Evolutionary conservation across 2,888 invertebrate species (phyloP).

Genomic region (Cosmorhoe ocellata): DNA sequence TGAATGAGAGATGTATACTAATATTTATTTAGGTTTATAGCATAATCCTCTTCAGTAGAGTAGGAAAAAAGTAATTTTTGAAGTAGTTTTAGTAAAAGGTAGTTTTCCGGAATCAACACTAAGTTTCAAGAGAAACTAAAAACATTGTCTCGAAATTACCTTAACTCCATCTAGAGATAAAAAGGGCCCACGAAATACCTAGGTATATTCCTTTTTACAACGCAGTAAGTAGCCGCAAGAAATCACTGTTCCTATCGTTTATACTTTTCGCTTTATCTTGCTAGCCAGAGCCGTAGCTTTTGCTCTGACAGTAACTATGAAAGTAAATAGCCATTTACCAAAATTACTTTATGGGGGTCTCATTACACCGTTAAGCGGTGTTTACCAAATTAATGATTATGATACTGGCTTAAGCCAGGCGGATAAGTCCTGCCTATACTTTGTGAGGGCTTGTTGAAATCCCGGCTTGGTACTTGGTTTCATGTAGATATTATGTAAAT

Average conservation of each 20-base stretch:
- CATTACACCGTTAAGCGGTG: slow-evolving; percentile 28
- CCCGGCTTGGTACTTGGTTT: background rate
- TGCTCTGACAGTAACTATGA: slow-evolving; percentile 22
- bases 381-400: slow-evolving; percentile 33
- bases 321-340: slow-evolving; percentile 30
- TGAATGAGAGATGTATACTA: too few species aligned
- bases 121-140: background rate
- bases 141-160: background rate
- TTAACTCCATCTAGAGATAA: slow-evolving; percentile 1
- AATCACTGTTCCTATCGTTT: slow-evolving; percentile 6
- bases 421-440: slow-evolving; percentile 11
- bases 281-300: slow-evolving; percentile 14
- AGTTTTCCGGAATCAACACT: too few species aligned
- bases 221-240: slow-evolving; percentile 2
- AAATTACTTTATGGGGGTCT: slow-evolving; percentile 33
- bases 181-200: slow-evolving; percentile 4
- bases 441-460: slow-evolving; percentile 18
- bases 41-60: too few species aligned
- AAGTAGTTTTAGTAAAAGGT: too few species aligned
- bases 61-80: too few species aligned
- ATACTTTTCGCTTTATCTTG: slow-evolving; percentile 19
- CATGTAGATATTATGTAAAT: background rate
- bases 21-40: too few species aligned
- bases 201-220: slow-evolving; percentile 3
- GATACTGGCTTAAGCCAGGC: slow-evolving; percentile 20